A percentile compares a stretch with the other conserved stretches of the same genome.
Evolutionary conservation across 2,113 vertebrate genomes (phyloP).

Genomic region (Eurypyga helias): DNA sequence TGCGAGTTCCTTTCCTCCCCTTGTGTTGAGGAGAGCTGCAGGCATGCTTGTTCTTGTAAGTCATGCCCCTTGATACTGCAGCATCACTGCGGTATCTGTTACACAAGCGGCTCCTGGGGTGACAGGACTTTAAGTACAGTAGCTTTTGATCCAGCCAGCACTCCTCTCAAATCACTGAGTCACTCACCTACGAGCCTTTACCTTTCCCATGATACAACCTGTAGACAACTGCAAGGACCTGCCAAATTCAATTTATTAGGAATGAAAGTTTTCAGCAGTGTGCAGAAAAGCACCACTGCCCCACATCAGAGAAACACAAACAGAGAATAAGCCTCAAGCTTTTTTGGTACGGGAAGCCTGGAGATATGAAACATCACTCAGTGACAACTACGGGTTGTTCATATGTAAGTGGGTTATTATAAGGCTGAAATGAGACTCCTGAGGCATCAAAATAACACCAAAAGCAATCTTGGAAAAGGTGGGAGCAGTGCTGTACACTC

Average conservation of each 20-base stretch:
- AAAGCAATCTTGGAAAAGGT: background rate
- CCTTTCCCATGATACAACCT: background rate
- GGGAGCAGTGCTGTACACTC: background rate
- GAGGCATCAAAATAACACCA: constrained; percentile 9
- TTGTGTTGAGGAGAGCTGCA: background rate
- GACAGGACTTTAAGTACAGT: background rate
- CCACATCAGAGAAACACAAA: constrained; percentile 61
- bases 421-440: constrained; percentile 3
- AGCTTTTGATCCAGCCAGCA: background rate
- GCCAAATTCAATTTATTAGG: constrained; percentile 60
- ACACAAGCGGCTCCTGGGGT: background rate
- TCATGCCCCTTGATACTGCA: background rate
- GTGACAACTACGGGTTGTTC: background rate
- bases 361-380: constrained; percentile 4
- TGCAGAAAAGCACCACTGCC: constrained; percentile 44
- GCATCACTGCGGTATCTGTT: background rate
- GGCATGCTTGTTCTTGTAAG: background rate
- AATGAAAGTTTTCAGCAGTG: constrained; percentile 60
- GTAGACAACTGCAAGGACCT: constrained; percentile 47
- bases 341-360: constrained; percentile 17
- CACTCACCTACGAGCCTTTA: background rate
- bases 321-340: constrained; percentile 54
- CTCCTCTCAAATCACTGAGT: background rate
- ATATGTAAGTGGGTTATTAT: constrained; percentile 1
- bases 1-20: background rate